A percentile compares a stretch with the other conserved stretches of the same genome.
Conservation (phyloP, 2,888 invertebrate genomes). For the Tachina fera region DNA sequence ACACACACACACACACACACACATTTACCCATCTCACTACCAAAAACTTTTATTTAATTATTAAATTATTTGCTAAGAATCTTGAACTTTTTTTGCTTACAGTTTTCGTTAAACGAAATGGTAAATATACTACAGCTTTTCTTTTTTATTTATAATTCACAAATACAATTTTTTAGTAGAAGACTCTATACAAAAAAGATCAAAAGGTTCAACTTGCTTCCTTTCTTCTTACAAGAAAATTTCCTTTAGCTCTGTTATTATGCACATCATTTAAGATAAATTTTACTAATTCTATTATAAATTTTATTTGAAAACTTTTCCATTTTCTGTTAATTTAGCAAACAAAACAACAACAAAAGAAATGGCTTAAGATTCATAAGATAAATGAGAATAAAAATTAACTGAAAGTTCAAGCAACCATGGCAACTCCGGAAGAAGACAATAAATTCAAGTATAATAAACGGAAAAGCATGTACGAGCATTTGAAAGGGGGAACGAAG, state of each 20-base stretch:
- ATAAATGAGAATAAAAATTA: constrained; percentile 51
- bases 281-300: constrained; percentile 63
- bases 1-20: too few species aligned
- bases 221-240: background rate
- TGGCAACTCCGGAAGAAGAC: background rate
- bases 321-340: constrained; percentile 46
- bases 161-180: too few species aligned
- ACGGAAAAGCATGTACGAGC: too few species aligned
- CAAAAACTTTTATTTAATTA: background rate
- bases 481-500: background rate
- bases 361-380: background rate
- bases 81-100: background rate
- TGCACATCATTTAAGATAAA: constrained; percentile 53
- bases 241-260: constrained; percentile 7
- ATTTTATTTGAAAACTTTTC: constrained; percentile 69
- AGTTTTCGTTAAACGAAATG: background rate
- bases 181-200: background rate
- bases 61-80: background rate
- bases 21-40: background rate
- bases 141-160: background rate
- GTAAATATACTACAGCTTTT: background rate
- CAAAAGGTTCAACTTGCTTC: constrained; percentile 2
- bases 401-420: background rate
- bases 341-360: background rate
- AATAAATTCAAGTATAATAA: too few species aligned